phyloP scores from a whole-genome alignment of 2,113 vertebrate species.

The Agapornis roseicollis region DNA sequence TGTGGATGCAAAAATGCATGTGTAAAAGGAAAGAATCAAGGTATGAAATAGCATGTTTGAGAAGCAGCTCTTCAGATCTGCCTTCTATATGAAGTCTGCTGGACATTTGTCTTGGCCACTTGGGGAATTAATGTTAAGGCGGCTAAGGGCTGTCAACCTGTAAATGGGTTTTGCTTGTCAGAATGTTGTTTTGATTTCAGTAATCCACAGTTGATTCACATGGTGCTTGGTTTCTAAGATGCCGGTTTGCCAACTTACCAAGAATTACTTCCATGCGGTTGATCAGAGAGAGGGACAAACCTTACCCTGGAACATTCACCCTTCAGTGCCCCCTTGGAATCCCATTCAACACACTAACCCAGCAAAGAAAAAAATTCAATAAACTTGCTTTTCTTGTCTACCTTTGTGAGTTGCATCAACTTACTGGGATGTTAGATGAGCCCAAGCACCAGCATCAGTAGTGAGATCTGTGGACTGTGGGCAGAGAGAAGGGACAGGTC shows the following conservation, averaged over 20 bases:
- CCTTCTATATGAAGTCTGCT: not conserved
- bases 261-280: not conserved
- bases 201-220: not conserved
- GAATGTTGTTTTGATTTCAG: not conserved
- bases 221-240: not conserved
- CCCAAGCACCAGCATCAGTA: not conserved
- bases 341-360: not conserved
- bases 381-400: not conserved
- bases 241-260: not conserved
- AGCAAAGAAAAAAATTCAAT: not conserved
- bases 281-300: conserved; percentile 4
- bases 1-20: not conserved
- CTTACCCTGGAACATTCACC: not conserved
- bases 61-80: not conserved
- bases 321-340: not conserved
- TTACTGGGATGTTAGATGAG: not conserved
- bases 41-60: not conserved
- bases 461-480: not conserved
- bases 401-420: not conserved
- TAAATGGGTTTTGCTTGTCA: not conserved
- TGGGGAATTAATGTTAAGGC: not conserved
- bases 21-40: not conserved
- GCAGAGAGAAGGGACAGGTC: not conserved
- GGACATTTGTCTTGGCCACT: not conserved
- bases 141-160: not conserved